phyloP scores from a whole-genome alignment of 2,888 invertebrate species.

The Trachelus stipa region DNA sequence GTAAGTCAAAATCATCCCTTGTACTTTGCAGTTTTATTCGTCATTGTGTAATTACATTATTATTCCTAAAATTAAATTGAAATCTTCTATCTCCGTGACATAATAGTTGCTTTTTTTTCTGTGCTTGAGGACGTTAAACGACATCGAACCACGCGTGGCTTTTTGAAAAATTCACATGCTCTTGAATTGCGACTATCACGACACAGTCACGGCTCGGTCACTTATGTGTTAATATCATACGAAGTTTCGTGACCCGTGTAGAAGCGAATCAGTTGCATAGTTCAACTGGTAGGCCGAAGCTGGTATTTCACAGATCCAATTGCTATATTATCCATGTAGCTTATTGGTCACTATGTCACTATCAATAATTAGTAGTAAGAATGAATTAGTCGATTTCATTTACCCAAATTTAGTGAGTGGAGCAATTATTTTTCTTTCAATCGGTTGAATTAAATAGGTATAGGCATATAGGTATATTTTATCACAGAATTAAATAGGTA shows the following conservation, averaged over 20 bases:
- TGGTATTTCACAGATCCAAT: neutral
- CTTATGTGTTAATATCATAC: conserved; percentile 20
- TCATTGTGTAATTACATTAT: neutral
- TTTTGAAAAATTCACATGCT: conserved; percentile 7
- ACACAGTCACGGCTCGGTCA: conserved; percentile 20
- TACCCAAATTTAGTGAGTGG: neutral
- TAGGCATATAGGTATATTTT: too few relatives aligned
- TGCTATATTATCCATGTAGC: too few relatives aligned
- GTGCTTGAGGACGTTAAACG: neutral
- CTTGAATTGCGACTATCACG: conserved; percentile 22
- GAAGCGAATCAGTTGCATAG: conserved; percentile 2
- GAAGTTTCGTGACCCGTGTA: conserved; percentile 21
- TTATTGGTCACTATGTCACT: neutral
- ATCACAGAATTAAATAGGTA: neutral
- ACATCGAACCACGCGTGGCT: neutral
- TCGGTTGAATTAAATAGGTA: neutral
- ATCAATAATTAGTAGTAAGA: neutral
- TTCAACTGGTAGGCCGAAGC: neutral
- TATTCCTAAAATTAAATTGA: neutral
- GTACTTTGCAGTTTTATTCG: neutral
- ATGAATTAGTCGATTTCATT: neutral
- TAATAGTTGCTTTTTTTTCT: neutral
- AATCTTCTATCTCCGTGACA: neutral
- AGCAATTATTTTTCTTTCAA: neutral
- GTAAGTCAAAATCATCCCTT: neutral